phyloP scores from a whole-genome alignment of 1,140 invertebrate species.

The Apis dorsata region DNA sequence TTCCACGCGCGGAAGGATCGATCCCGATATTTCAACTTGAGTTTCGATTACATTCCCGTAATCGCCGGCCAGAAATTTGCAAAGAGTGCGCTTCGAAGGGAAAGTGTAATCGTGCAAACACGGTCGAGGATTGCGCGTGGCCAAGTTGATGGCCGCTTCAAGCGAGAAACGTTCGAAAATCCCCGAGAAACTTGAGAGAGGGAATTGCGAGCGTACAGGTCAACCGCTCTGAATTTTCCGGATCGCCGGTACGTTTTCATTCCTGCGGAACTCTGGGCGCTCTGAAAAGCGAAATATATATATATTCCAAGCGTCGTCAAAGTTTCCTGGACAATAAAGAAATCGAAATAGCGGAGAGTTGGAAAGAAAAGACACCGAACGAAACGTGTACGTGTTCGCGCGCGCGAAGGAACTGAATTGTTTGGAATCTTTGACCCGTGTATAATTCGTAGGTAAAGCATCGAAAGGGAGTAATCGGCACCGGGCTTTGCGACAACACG shows the following conservation, averaged over 20 bases:
- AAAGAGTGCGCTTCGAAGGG: background rate
- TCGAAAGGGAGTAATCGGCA: conserved; percentile 19
- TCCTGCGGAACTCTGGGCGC: conserved; percentile 39
- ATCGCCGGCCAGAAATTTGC: background rate
- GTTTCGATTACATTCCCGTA: conserved; percentile 5
- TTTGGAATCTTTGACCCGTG: conserved; percentile 33
- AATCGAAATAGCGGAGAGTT: background rate
- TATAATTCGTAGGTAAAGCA: background rate
- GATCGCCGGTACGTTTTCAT: conserved; percentile 51
- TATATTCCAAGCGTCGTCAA: conserved; percentile 43
- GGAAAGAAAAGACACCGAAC: conserved; percentile 27
- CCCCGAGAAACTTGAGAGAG: conserved; percentile 40
- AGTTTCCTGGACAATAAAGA: conserved; percentile 55
- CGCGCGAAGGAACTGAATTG: conserved; percentile 18
- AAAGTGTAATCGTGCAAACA: background rate
- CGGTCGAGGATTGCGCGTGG: background rate
- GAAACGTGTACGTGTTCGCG: conserved; percentile 1
- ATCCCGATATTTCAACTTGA: conserved; percentile 8
- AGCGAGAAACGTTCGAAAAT: conserved; percentile 51
- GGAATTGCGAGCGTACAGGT: conserved; percentile 18
- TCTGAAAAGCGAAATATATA: conserved; percentile 50
- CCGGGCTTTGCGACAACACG: background rate
- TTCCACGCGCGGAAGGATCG: background rate
- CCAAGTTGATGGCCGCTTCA: conserved; percentile 35
- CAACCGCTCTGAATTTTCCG: conserved; percentile 54